Base-by-base conservation (phyloP, 53 echinoderm and acorn worm genomes). In the Temnopleurus reevesii region DNA sequence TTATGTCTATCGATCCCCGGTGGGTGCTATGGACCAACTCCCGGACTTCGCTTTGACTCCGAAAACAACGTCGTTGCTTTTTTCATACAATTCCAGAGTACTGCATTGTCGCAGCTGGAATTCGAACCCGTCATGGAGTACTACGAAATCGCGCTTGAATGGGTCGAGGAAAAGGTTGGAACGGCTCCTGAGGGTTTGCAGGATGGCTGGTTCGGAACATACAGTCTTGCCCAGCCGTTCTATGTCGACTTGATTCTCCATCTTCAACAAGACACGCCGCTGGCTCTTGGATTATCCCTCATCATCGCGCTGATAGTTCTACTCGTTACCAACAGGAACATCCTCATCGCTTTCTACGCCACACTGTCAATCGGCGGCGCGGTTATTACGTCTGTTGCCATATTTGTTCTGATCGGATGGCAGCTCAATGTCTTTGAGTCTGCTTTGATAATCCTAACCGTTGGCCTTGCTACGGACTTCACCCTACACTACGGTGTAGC, bases 401-500 rank as follows among this genome's bases (percentile, higher is more conserved):
- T 84, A 49, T 85, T 96, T 54, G 96, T 96, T n/a, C 65, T 96
- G 46, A 92, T 96, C 12, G 96, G 91, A 27, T 96, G 96, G 96
- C 84, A 93, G 31, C 86, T 96, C 0, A 95, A 89, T 71, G 90
- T 96, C 25, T 92, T 95, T 54, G 96, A 96, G 81, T 95, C 96
- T 7, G 94, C 92, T 47, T 89, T 94, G 30, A 81, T 96, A 21
- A 84, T 95, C 29, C 77, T 96, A 19, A 93, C 95, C 4, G 95
- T 96, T 4, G 96, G 96, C 23, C 76, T 96, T 0, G 95, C 96
- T 10, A 93, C 95, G 2, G 96, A 96, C 46, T 96, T 96, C 43
- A 96, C 96, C 3, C 93, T 96, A 17, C 96, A 96, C 76, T 96
- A 96, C 53, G 95, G 96, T 5, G 95, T 96, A 19, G 96, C 94